Base-by-base conservation (phyloP, 1,140 invertebrate species). In the Odontomachus brunneus region DNA sequence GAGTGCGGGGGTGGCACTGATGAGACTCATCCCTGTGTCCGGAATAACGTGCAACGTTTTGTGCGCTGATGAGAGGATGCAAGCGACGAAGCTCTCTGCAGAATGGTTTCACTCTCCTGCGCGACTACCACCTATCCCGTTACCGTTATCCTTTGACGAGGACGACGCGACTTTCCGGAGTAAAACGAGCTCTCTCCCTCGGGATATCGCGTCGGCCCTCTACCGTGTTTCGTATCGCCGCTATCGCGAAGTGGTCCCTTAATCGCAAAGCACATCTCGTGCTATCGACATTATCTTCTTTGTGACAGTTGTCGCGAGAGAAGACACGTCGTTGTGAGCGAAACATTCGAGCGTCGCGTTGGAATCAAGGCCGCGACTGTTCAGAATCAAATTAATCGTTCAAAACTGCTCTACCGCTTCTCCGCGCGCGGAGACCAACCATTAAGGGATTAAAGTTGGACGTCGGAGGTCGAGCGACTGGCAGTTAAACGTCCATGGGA, bases 1-100 rank as follows among this genome's bases (percentile, higher is more conserved):
- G 72, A 7, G 63, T 57, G 72, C 57, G 38, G 67, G 38, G 44
- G 26, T 82, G 69, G 60, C 71, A 38, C 59, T 74, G 75, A 82
- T 24, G 71, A 82, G 78, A 63, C 48, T 65, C 57, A 26, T 55
- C 57, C 59, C 49, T 60, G 11, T 33, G 48, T 22, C 3, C 17
- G 44, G 29, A 73, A 26, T 38, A 73, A 22, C 33, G n/a, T 66
- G 38, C 38, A 44, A 55, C n/a, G 12, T 29, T 48, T 73, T 29
- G 55, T 19, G n/a, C 38, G 17, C 17, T 49, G n/a, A 38, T 19
- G 44, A 62, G 60, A 26, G 24, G 11, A 69, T 44, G 15, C 22
- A 3, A 48, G n/a, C 24, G 29, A 69, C 19, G 24, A 17, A 5
- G n/a, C 38, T 48, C 24, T 14, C 24, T 7, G 14, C 19, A 33